Base-by-base conservation (phyloP, 2,797 vertebrate species). In the Chrosomus eos region DNA sequence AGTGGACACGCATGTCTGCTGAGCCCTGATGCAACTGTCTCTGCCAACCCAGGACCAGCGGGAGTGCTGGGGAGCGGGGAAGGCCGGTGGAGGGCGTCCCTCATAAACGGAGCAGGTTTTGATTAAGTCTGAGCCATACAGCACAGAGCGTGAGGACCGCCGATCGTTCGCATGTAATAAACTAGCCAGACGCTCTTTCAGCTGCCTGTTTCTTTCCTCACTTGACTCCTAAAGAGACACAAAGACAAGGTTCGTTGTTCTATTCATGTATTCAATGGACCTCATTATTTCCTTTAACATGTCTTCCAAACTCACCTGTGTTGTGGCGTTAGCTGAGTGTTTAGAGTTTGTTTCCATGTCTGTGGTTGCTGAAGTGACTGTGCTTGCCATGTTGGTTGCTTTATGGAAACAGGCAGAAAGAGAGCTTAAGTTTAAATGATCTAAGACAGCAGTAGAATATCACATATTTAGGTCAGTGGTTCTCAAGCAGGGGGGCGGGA, bases 111-210 rank as follows among this genome's bases (percentile, higher is more conserved):
- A 92, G 85, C 97, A 99, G 0, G 93, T 79, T 4, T 93, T 92
- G 68, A 98, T 87, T 86, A 99, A 89, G 87, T 99, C 98, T 11
- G 92, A 90, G 28, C 98, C 98, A 0, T 98, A 99, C 82, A 99
- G 0, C 0, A 99, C 98, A 0, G 94, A 91, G 40, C 94, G 95
- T 0, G 92, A 92, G 70, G 97, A 97, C 45, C 96, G 97, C 0
- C 96, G 95, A 82, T 98, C 97, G 0, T 99, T 99, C 58, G 96
- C 94, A 0, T 81, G 72, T 75, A 97, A 97, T 38, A 99, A 93
- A 26, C 96, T 93, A 84, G 95, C 93, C 88, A 99, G 93, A 0
- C 97, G 96, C 88, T 98, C 97, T 89, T 95, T 97, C 62, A 95
- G 71, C 78, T 97, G 95, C 18, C 95, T 94, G 70, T 87, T 94